A percentile compares a stretch with the other conserved stretches of the same genome.
Evolutionary conservation across 2,797 vertebrate species (phyloP).

Genomic region (Chaenodraco wilsoni): DNA sequence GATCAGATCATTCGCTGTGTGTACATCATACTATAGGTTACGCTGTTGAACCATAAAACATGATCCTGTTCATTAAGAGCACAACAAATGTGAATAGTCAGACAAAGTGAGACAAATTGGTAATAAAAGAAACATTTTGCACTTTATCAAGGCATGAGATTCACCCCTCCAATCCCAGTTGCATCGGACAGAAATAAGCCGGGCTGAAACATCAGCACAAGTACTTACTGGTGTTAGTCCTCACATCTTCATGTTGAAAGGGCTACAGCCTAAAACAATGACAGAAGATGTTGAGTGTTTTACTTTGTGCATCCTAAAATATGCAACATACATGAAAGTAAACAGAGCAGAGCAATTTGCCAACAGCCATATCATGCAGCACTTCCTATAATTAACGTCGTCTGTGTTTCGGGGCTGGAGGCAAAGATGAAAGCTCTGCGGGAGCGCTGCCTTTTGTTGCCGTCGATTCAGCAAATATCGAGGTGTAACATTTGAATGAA

Average conservation of each 20-base stretch:
- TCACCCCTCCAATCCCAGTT: slow-evolving; percentile 26
- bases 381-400: slow-evolving; percentile 22
- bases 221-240: slow-evolving; percentile 4
- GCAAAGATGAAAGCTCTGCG: slow-evolving; percentile 36
- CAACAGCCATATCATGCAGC: slow-evolving; percentile 9
- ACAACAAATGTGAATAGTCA: slow-evolving; percentile 26
- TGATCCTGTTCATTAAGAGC: slow-evolving; percentile 30
- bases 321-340: not conserved
- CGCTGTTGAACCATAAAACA: slow-evolving; percentile 31
- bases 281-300: slow-evolving; percentile 1
- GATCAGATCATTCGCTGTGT: slow-evolving; percentile 1
- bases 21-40: slow-evolving; percentile 32
- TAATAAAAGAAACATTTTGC: slow-evolving; percentile 20
- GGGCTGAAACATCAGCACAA: slow-evolving; percentile 32
- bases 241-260: not conserved
- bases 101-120: slow-evolving; percentile 34
- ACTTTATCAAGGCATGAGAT: slow-evolving; percentile 6
- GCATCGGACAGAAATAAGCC: slow-evolving; percentile 33
- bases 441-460: slow-evolving; percentile 44
- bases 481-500: slow-evolving; percentile 46
- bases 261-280: not conserved
- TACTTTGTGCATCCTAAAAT: not conserved
- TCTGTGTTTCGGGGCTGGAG: slow-evolving; percentile 20
- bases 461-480: slow-evolving; percentile 25
- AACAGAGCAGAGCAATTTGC: not conserved